Conservation (phyloP, 2,888 invertebrate genomes). For the Cancer borealis region DNA sequence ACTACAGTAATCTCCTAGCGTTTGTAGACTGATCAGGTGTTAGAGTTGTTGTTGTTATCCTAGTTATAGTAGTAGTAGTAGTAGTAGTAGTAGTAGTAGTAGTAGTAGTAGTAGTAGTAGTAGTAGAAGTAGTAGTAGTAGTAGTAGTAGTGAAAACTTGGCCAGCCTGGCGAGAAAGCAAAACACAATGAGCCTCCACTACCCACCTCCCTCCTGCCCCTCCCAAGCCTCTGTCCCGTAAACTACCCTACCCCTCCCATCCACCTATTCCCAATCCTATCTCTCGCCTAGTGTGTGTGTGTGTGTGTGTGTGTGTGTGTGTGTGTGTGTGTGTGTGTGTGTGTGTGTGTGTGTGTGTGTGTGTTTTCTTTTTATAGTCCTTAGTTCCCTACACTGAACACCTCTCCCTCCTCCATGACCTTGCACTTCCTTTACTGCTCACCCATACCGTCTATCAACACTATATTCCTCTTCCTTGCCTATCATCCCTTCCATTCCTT, state of each 20-base stretch:
- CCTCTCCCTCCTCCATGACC: not conserved
- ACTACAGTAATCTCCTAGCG: too few species aligned
- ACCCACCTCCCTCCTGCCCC: too few species aligned
- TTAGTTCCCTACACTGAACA: too few species aligned
- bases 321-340: conserved; percentile 20
- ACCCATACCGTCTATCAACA: not conserved
- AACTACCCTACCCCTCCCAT: too few species aligned
- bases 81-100: not conserved
- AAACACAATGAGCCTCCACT: not conserved
- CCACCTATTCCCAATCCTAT: too few species aligned
- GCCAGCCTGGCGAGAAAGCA: not conserved
- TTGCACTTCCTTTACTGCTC: not conserved
- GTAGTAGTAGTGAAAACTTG: not conserved
- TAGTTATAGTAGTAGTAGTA: not conserved
- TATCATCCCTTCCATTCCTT: not conserved
- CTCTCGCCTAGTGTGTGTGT: not conserved
- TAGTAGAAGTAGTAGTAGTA: not conserved
- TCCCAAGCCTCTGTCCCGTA: too few species aligned
- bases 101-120: not conserved
- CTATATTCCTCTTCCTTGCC: not conserved
- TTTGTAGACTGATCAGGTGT: too few species aligned
- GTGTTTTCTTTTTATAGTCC: not conserved
- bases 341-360: not conserved
- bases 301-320: conserved; percentile 20
- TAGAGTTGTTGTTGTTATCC: too few species aligned